These are phyloP conservation scores for Halcyon chelicuti DNA, from an alignment of 2,797 vertebrate genomes.

Conservation along the genomic window DNA sequence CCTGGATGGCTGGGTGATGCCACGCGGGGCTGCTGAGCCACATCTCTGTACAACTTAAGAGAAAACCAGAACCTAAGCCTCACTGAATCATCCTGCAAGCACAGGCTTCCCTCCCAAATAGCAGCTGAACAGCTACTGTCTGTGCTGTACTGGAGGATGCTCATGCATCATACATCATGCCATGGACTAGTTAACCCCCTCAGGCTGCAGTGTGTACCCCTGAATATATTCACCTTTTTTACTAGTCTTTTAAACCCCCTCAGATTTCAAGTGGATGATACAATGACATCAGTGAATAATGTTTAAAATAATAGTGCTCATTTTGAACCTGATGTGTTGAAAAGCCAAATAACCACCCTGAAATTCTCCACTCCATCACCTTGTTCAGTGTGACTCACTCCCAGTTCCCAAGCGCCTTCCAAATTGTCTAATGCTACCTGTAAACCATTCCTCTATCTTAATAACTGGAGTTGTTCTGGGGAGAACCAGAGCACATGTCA, in stretches of 20 bases:
- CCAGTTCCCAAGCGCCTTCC: neutral
- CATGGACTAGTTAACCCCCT: neutral
- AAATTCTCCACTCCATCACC: neutral
- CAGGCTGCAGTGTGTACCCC: accelerated
- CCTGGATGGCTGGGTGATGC: neutral
- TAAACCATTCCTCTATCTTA: neutral
- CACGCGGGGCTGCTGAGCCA: neutral
- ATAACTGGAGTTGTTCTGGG: neutral
- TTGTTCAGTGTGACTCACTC: neutral
- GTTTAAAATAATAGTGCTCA: neutral
- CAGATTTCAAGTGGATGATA: neutral
- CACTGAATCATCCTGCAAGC: neutral
- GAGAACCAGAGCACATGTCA: neutral
- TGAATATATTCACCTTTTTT: neutral
- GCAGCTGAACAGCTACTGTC: neutral
- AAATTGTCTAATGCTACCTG: neutral
- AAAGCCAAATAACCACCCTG: neutral
- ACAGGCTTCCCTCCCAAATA: neutral
- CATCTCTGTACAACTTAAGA: neutral
- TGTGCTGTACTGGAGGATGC: neutral
- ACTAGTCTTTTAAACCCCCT: neutral
- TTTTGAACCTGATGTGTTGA: neutral
- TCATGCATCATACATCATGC: neutral
- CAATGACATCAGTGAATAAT: neutral
- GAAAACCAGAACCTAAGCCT: neutral